These are phyloP conservation scores for Flabesymbios commensalis DNA, from an alignment of 2,888 invertebrate genomes.

Conservation along the genomic window DNA sequence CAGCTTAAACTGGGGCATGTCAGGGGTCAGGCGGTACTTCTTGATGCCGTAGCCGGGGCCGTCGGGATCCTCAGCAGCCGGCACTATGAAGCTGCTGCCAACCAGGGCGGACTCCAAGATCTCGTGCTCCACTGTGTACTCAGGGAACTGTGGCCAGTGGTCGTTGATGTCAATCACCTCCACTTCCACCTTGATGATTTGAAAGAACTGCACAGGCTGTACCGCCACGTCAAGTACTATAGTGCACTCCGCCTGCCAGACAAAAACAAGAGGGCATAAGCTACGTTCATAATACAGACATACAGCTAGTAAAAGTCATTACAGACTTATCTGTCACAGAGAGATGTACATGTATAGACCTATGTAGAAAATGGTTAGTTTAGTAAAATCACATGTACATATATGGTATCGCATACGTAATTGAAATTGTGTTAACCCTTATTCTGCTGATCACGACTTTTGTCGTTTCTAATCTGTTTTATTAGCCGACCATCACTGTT, in stretches of 20 bases:
- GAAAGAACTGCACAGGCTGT: slow-evolving; percentile 1
- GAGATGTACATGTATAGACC: too few species aligned
- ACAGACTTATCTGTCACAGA: too few species aligned
- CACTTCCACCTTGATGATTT: slow-evolving; percentile 5
- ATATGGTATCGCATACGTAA: too few species aligned
- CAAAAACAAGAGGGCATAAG: too few species aligned
- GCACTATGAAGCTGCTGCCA: neutral
- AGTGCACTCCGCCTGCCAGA: neutral
- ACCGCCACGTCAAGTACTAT: neutral
- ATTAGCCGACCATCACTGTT: too few species aligned
- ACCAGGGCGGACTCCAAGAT: neutral
- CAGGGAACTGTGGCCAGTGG: neutral
- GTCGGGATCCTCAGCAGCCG: slow-evolving; percentile 3
- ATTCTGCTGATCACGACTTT: too few species aligned
- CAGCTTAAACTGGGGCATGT: neutral
- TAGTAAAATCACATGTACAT: too few species aligned
- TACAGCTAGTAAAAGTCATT: too few species aligned
- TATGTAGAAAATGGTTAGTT: too few species aligned
- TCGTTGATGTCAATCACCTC: slow-evolving; percentile 8
- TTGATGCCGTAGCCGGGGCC: neutral
- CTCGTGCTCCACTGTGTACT: neutral
- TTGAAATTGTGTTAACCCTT: too few species aligned
- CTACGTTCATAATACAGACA: too few species aligned
- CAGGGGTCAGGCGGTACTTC: neutral
- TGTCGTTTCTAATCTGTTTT: too few species aligned